Percentiles rank a stretch among this genome's conserved stretches.
These are phyloP conservation scores for Scrobipalpa costella DNA, from an alignment of 2,888 invertebrate genomes.

Conservation along the genomic window DNA sequence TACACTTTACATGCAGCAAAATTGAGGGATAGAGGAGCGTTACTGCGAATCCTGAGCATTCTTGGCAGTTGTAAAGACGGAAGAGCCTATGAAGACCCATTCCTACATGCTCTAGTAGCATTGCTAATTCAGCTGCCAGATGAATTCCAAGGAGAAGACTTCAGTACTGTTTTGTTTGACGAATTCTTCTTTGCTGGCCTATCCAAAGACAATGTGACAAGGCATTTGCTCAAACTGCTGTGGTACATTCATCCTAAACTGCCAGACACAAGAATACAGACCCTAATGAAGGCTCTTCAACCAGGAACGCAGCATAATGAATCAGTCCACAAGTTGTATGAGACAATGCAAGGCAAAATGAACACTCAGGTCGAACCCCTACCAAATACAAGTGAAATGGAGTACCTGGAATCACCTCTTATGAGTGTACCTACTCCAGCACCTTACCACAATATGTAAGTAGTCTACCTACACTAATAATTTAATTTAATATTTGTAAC, in stretches of 20 bases:
- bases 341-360: slow-evolving; percentile 89
- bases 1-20: slow-evolving; percentile 94
- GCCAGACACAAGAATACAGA: slow-evolving; percentile 88
- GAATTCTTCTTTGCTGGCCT: slow-evolving; percentile 96
- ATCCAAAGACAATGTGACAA: slow-evolving; percentile 93
- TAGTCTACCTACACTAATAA: neutral
- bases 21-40: slow-evolving; percentile 88
- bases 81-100: slow-evolving; percentile 96
- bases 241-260: slow-evolving; percentile 95
- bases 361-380: slow-evolving; percentile 85
- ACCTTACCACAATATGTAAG: slow-evolving; percentile 80
- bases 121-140: slow-evolving; percentile 93
- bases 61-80: slow-evolving; percentile 95
- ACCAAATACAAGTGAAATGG: slow-evolving; percentile 84
- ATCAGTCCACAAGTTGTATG: slow-evolving; percentile 90
- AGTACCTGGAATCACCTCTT: slow-evolving; percentile 90
- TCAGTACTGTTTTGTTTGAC: slow-evolving; percentile 97
- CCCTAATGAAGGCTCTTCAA: slow-evolving; percentile 90
- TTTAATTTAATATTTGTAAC: no score
- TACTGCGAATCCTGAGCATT: slow-evolving; percentile 93
- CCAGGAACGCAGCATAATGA: slow-evolving; percentile 91
- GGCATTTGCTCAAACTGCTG: slow-evolving; percentile 93
- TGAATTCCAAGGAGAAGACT: slow-evolving; percentile 96
- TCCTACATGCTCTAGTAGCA: slow-evolving; percentile 94
- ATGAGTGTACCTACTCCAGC: slow-evolving; percentile 93